Percentiles rank a stretch among this genome's conserved stretches.
Evolutionary conservation across 1,140 invertebrate species (phyloP).

Genomic region (Heliconius himera): DNA sequence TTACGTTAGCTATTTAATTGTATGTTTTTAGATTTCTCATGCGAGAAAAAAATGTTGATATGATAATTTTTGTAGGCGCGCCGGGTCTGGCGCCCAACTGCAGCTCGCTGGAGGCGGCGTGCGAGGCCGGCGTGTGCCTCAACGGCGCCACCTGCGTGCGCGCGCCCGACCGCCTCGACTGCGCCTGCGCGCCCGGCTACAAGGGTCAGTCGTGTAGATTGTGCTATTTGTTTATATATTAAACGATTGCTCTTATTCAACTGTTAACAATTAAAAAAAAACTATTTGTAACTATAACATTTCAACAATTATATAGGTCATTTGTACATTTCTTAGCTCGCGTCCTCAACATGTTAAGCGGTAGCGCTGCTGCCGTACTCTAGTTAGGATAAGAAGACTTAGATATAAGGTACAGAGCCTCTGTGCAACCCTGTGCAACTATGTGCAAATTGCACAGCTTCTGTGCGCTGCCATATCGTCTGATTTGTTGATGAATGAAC

Average conservation of each 20-base stretch:
- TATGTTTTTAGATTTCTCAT: too few relatives aligned
- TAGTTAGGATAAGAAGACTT: slow-evolving; percentile 36
- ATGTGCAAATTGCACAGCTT: slow-evolving; percentile 14
- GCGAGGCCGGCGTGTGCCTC: slow-evolving; percentile 77
- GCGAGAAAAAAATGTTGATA: too few relatives aligned
- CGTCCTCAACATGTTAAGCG: not conserved
- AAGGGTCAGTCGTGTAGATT: slow-evolving; percentile 77
- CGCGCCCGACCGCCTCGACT: slow-evolving; percentile 84
- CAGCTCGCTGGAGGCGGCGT: slow-evolving; percentile 85
- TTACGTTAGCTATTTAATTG: too few relatives aligned
- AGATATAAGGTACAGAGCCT: slow-evolving; percentile 32
- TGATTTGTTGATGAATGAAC: slow-evolving; percentile 8
- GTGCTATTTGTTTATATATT: too few relatives aligned
- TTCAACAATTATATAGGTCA: not conserved
- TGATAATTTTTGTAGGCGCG: slow-evolving; percentile 74
- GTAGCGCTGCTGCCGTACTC: not conserved
- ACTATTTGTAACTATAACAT: not conserved
- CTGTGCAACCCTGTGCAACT: slow-evolving; percentile 18
- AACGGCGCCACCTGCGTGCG: slow-evolving; percentile 82
- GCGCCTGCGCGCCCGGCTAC: slow-evolving; percentile 87
- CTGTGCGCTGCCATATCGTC: slow-evolving; percentile 16
- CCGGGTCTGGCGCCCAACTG: slow-evolving; percentile 86
- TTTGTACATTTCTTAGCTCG: slow-evolving; percentile 7
- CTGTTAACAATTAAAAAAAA: too few relatives aligned
- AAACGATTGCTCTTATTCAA: too few relatives aligned